phyloP scores from a whole-genome alignment of 2,797 vertebrate species.

The Tragelaphus eurycerus region DNA sequence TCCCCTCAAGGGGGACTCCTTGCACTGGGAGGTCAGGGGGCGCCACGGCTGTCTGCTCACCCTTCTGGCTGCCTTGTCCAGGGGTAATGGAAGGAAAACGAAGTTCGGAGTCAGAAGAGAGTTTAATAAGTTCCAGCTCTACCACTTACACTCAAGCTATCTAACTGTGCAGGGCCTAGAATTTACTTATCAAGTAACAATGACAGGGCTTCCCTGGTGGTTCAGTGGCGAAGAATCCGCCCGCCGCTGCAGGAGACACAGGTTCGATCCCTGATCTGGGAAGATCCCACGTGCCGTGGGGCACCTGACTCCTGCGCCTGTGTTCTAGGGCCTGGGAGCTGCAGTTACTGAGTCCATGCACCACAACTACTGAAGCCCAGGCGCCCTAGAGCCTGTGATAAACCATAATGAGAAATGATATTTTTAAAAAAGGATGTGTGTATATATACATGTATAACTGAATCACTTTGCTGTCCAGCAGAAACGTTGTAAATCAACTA shows the following conservation, averaged over 20 bases:
- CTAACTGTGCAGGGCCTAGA: neutral
- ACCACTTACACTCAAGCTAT: neutral
- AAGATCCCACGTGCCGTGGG: too few species aligned
- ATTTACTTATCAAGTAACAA: neutral
- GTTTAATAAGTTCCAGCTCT: neutral
- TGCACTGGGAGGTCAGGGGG: fast-evolving
- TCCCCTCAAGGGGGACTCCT: neutral
- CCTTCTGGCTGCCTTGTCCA: neutral
- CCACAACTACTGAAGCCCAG: neutral
- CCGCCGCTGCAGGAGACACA: neutral
- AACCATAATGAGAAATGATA: neutral
- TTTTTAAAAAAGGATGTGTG: neutral
- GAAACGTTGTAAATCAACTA: neutral
- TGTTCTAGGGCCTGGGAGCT: neutral
- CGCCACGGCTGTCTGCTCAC: neutral
- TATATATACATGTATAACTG: neutral
- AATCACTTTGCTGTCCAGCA: neutral
- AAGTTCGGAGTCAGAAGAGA: neutral
- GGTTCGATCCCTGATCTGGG: neutral
- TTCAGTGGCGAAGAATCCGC: neutral
- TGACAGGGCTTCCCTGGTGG: neutral
- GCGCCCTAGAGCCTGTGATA: neutral
- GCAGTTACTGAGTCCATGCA: neutral
- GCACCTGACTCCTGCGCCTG: too few species aligned
- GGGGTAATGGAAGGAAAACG: neutral